Base-by-base conservation (phyloP, 1,140 invertebrate species). In the Akabosia matsudoensis region DNA sequence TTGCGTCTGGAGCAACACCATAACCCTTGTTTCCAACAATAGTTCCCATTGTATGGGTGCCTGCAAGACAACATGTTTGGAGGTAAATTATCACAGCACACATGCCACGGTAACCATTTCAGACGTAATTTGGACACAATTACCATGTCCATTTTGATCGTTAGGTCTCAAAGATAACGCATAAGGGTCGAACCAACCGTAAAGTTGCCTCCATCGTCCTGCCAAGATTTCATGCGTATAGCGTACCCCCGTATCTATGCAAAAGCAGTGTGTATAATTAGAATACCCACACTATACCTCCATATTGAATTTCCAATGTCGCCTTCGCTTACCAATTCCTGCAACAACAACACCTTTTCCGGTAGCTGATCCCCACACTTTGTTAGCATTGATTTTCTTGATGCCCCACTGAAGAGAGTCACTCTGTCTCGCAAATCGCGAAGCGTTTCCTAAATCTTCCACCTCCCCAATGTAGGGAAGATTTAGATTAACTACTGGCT, bases 1-100 rank as follows among this genome's bases (percentile, higher is more conserved):
- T 10, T 7, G 73, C 73, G 3, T 26, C 73, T 16, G 54, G 54
- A 30, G 37, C 37, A 30, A 74, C 73, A 10, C 73, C 73, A 28
- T 54, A 31, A 18, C 73, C 73, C 7, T 26, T 30, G n/a, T 2
- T 2, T 18, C 73, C 73, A 3, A 52, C 37, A 56, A 56, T 56
- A 4, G 73, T 54, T 2, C 73, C 73, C 31, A 45, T 72, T 7
- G 37, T 45, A 45, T 45, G 37, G 18, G 37, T 45, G 7, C n/a
- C n/a, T n/a, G n/a, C n/a, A n/a, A n/a, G n/a, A n/a, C n/a, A n/a
- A n/a, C n/a, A n/a, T n/a, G n/a, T n/a, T n/a, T n/a, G n/a, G n/a
- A n/a, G n/a, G n/a, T n/a, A n/a, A n/a, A n/a, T n/a, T n/a, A n/a
- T n/a, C n/a, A n/a, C n/a, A n/a, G n/a, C n/a, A n/a, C n/a, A n/a